Evolutionary conservation across 2,797 vertebrate genomes (phyloP).

Genomic region (Sphaeramia orbicularis): DNA sequence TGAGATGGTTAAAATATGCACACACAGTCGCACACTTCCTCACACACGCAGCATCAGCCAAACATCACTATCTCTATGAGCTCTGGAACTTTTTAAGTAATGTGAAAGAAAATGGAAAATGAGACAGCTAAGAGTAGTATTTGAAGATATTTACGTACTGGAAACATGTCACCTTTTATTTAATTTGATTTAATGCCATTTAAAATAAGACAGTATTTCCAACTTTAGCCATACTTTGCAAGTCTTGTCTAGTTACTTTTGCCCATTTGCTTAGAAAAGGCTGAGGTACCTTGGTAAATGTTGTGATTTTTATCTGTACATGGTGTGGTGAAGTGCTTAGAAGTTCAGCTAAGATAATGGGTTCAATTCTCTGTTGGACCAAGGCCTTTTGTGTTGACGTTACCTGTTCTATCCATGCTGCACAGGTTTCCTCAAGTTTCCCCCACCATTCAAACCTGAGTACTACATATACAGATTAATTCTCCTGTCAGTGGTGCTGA

Average conservation of each 20-base stretch:
- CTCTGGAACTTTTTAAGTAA: slow-evolving; percentile 27
- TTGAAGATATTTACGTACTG: slow-evolving; percentile 36
- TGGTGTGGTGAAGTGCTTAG: too few species aligned
- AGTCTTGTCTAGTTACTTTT: background rate
- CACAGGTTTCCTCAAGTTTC: too few species aligned
- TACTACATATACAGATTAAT: too few species aligned
- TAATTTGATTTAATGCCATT: background rate
- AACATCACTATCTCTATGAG: slow-evolving; percentile 29
- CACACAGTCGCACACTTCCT: slow-evolving; percentile 19
- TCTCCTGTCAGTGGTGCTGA: too few species aligned
- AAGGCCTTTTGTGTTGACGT: too few species aligned
- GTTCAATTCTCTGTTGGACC: too few species aligned
- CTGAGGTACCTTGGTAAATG: background rate
- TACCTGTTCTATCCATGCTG: too few species aligned
- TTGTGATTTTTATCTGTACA: too few species aligned
- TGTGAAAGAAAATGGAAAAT: slow-evolving; percentile 12
- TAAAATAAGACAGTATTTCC: slow-evolving; percentile 18
- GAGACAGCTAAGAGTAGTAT: slow-evolving; percentile 28
- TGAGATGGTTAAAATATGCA: slow-evolving; percentile 45
- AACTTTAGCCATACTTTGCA: slow-evolving; percentile 5
- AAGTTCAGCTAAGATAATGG: too few species aligned
- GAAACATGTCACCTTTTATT: slow-evolving; percentile 24
- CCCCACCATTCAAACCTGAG: too few species aligned
- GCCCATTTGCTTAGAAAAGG: background rate
- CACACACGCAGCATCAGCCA: slow-evolving; percentile 13